These are phyloP conservation scores for Onchidella celtica DNA, from an alignment of 2,888 invertebrate species.

Conservation along the genomic window DNA sequence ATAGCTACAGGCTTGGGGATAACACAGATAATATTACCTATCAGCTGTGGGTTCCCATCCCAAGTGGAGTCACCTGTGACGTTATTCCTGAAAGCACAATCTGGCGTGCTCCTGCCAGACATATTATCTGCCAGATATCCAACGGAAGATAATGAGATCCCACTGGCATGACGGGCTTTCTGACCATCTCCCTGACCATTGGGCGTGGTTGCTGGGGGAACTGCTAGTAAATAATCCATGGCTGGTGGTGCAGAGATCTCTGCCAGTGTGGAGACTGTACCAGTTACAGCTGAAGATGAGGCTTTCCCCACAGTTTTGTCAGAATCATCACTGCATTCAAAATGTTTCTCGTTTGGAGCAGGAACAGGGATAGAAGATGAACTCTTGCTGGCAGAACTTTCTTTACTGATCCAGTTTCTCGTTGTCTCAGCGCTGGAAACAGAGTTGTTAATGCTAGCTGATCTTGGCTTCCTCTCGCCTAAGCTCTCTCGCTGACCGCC, in stretches of 20 bases:
- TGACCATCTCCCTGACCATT: not conserved
- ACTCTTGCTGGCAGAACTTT: not conserved
- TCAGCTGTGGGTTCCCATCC: conserved; percentile 35
- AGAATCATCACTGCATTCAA: not conserved
- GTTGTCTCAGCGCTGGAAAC: too few relatives aligned
- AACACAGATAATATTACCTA: conserved; percentile 46
- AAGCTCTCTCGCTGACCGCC: not conserved
- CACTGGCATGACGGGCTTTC: conserved; percentile 36
- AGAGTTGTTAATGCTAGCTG: not conserved
- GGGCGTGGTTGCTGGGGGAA: not conserved
- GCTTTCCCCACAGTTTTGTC: not conserved
- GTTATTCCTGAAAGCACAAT: not conserved
- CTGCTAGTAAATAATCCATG: not conserved
- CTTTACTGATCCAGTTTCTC: too few relatives aligned
- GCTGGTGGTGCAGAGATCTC: not conserved
- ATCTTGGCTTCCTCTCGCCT: not conserved
- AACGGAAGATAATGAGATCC: conserved; percentile 13
- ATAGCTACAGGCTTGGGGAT: conserved; percentile 35
- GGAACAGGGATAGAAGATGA: too few relatives aligned
- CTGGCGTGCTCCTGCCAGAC: conserved; percentile 48
- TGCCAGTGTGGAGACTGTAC: not conserved
- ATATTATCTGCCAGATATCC: not conserved
- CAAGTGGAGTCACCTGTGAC: not conserved
- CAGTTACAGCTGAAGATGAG: not conserved
- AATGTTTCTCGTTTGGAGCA: not conserved